Conservation (phyloP, 2,888 invertebrate genomes). For the Amphipyra berbera region DNA sequence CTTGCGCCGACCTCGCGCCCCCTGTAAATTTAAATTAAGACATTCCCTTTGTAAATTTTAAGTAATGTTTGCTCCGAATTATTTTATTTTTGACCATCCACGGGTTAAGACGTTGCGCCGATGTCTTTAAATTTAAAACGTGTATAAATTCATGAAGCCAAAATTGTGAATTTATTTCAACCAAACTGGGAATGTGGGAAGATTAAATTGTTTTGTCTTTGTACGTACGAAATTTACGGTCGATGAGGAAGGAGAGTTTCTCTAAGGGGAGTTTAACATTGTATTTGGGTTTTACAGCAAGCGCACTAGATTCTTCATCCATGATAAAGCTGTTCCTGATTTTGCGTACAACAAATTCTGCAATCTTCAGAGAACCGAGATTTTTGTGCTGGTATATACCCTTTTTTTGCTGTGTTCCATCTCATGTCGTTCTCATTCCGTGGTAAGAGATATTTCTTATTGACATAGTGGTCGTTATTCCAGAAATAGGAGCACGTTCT, state of each 20-base stretch:
- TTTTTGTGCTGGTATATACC: no score
- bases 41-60: conserved; percentile 57
- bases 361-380: no score
- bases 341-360: not conserved
- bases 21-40: conserved; percentile 57
- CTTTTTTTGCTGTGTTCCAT: no score
- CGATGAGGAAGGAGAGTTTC: conserved; percentile 11
- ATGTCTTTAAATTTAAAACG: conserved; percentile 46
- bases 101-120: conserved; percentile 38
- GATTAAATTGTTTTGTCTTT: conserved; percentile 49
- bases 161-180: conserved; percentile 47
- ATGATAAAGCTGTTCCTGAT: not conserved
- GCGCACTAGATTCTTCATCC: not conserved
- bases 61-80: conserved; percentile 45
- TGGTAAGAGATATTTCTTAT: no score
- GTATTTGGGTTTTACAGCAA: conserved; percentile 1
- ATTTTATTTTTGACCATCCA: conserved; percentile 49
- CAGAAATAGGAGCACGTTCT: no score
- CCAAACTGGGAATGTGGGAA: conserved; percentile 32
- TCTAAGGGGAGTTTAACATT: conserved; percentile 1
- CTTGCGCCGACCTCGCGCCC: conserved; percentile 30
- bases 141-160: conserved; percentile 38
- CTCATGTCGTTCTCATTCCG: no score
- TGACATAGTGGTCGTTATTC: no score
- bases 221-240: conserved; percentile 51